Evolutionary conservation across 2,888 invertebrate species (phyloP), one percentile per base, ranked within the genome.

Genomic region (Eupithecia subfuscata): DNA sequence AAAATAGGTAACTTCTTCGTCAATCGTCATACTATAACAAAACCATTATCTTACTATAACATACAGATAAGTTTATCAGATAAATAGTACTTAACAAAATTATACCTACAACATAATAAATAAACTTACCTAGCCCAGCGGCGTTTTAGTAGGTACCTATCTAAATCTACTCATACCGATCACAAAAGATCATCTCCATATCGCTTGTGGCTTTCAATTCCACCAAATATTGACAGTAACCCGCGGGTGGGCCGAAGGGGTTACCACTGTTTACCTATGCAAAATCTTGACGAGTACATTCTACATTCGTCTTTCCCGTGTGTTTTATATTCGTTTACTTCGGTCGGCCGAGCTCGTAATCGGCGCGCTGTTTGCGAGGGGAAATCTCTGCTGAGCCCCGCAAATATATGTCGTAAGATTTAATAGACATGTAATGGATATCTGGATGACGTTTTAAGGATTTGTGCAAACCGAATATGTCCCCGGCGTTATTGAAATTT

Each of bases 391-490:
- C 92, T 93, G 93, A 94, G 93, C 93, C 94, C 92, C 92, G 91
- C 95, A 91, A 94, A 94, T 94, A 94, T 94, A 94, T 94, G 95
- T 95, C 95, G 94, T 94, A 92, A 94, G 95, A 94, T 94, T 94
- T 95, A 95, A 95, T 95, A 94, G 93, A 94, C 93, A 94, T 95
- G 95, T 95, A 94, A 95, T 95, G 94, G 95, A 95, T 95, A 94
- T 95, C 94, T 94, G 94, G 93, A 95, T 95, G 95, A 94, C 95
- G 91, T 92, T 94, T 94, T 94, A 94, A 95, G 95, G 95, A 94
- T 95, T 95, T 95, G 94, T 89, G 95, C 94, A 95, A 94, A 94
- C 95, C 92, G 92, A 94, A 94, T 94, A 94, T 93, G 94, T 93
- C 94, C 94, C 92, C 90, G 89, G 91, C 90, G 88, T 90, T 89